phyloP scores from a whole-genome alignment of 2,113 vertebrate genomes.

The Chloebia gouldiae region DNA sequence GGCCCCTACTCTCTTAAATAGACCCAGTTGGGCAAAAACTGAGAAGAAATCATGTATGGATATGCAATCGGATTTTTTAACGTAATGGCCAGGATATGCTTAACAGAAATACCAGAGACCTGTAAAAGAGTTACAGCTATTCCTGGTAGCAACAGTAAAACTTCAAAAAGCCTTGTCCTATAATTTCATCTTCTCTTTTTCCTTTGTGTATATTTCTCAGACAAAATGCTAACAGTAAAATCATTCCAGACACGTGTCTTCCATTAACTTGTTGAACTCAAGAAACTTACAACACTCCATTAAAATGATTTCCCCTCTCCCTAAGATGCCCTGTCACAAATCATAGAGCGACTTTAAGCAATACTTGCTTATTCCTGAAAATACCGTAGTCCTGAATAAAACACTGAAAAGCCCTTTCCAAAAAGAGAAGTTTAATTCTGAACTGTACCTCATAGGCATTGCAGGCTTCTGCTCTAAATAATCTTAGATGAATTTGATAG shows the following conservation, averaged over 20 bases:
- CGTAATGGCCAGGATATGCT: neutral
- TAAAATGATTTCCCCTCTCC: slow-evolving; percentile 31
- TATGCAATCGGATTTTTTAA: slow-evolving; percentile 16
- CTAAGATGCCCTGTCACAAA: slow-evolving; percentile 12
- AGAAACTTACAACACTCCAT: slow-evolving; percentile 34
- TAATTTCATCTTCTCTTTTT: slow-evolving; percentile 40
- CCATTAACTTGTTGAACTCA: slow-evolving; percentile 52
- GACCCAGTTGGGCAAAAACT: neutral
- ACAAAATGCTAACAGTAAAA: slow-evolving; percentile 14
- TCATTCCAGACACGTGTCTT: slow-evolving; percentile 12
- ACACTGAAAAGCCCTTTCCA: neutral
- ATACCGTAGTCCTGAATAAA: neutral
- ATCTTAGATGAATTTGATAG: neutral
- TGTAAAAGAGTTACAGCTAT: slow-evolving; percentile 37
- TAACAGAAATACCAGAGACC: slow-evolving; percentile 40
- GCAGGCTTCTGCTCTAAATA: neutral
- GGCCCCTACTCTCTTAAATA: neutral
- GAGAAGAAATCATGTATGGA: neutral
- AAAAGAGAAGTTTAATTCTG: slow-evolving; percentile 22
- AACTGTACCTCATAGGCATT: neutral
- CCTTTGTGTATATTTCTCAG: slow-evolving; percentile 36
- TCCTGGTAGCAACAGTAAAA: slow-evolving; percentile 40
- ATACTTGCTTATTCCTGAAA: neutral
- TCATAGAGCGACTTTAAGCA: neutral
- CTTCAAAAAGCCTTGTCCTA: slow-evolving; percentile 7